These are phyloP conservation scores for Columba guinea DNA, from an alignment of 2,797 vertebrate genomes.

Conservation along the genomic window DNA sequence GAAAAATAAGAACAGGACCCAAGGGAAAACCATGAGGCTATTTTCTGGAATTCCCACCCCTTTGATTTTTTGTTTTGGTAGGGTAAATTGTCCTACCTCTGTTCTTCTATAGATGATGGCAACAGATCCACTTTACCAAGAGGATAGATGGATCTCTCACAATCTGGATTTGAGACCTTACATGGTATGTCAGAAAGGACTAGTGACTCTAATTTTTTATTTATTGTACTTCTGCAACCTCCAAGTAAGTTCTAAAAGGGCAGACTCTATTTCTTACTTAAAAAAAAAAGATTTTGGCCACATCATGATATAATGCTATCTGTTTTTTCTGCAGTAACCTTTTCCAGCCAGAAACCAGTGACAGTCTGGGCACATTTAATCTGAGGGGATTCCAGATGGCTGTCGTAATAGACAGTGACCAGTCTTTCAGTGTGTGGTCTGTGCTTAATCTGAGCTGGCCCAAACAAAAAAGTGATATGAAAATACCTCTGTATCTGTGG, in stretches of 20 bases:
- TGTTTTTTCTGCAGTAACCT: background rate
- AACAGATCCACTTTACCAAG: background rate
- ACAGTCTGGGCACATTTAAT: background rate
- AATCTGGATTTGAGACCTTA: background rate
- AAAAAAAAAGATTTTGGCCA: background rate
- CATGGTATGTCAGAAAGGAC: background rate
- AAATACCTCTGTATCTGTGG: constrained; percentile 9
- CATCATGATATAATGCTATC: background rate
- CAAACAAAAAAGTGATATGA: background rate
- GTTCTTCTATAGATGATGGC: background rate
- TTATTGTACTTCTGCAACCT: background rate
- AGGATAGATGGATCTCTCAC: background rate
- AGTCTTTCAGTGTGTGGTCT: constrained; percentile 17
- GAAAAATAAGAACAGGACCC: background rate
- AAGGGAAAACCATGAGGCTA: background rate
- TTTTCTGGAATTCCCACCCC: background rate
- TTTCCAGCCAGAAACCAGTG: background rate
- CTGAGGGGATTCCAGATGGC: background rate
- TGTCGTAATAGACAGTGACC: background rate
- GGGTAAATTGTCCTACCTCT: background rate
- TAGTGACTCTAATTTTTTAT: background rate
- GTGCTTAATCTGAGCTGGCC: background rate
- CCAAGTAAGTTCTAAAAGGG: background rate
- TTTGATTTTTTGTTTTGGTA: background rate
- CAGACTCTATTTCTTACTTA: background rate